Percentiles rank a stretch among this genome's conserved stretches.
These are phyloP conservation scores for Atrichornis clamosus DNA, from an alignment of 2,113 vertebrate genomes.

Conservation along the genomic window DNA sequence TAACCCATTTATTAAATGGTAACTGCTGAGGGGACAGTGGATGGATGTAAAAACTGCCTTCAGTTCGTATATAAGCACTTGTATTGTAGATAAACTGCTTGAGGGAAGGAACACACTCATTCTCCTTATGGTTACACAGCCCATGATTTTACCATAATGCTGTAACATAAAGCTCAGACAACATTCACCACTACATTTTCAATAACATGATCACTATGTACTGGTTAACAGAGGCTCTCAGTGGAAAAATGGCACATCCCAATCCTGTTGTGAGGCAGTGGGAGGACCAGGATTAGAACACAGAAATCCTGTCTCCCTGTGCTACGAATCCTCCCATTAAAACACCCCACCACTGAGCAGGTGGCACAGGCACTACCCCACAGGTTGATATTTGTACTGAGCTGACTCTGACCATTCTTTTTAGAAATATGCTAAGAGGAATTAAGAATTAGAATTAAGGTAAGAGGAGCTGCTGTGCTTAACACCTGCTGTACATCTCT, in stretches of 20 bases:
- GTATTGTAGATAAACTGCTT: background rate
- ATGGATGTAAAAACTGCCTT: background rate
- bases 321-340: background rate
- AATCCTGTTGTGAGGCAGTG: background rate
- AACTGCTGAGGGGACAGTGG: background rate
- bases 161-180: background rate
- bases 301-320: background rate
- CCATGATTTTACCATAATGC: background rate
- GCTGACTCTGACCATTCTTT: background rate
- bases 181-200: background rate
- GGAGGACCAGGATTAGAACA: background rate
- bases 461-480: background rate
- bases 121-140: conserved; percentile 11
- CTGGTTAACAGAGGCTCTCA: background rate
- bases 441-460: background rate
- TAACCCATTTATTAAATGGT: background rate
- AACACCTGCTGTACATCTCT: background rate
- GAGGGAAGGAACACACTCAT: background rate
- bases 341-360: rapidly evolving
- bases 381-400: background rate
- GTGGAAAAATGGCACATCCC: background rate
- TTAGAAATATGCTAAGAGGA: background rate
- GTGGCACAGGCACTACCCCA: background rate
- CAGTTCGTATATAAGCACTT: background rate
- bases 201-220: background rate